phyloP scores from a whole-genome alignment of 2,113 vertebrate genomes.

The Tiliqua scincoides region DNA sequence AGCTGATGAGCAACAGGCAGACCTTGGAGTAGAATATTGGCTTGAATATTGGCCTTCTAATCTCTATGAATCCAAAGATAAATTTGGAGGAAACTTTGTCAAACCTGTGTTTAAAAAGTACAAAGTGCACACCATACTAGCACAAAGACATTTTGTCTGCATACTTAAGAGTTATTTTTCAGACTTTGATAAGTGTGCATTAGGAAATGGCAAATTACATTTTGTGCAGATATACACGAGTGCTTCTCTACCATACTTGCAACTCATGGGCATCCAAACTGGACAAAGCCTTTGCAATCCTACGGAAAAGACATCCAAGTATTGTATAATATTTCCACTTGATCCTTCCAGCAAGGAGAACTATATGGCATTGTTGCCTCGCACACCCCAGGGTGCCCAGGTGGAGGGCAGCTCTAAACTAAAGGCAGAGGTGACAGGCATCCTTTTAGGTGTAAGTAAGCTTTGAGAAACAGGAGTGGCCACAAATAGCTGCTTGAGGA shows the following conservation, averaged over 20 bases:
- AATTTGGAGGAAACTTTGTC: background rate
- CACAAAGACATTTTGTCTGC: too few species aligned
- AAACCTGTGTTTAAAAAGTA: background rate
- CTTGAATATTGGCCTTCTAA: background rate
- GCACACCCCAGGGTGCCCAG: too few species aligned
- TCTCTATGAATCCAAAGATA: background rate
- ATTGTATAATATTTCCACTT: background rate
- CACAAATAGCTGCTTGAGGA: too few species aligned
- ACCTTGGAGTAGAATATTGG: background rate
- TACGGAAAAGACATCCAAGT: background rate
- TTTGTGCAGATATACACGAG: background rate
- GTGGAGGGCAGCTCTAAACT: too few species aligned
- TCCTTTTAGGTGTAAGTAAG: too few species aligned
- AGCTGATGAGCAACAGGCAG: background rate
- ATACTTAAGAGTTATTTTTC: background rate
- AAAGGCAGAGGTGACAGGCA: too few species aligned
- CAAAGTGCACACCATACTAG: too few species aligned
- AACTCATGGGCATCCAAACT: background rate
- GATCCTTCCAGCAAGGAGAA: background rate
- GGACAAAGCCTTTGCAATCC: background rate
- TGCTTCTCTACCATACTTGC: background rate
- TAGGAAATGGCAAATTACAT: background rate
- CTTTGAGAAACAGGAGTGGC: too few species aligned
- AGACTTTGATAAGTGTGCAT: background rate
- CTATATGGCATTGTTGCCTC: background rate